Evolutionary conservation across 1,140 invertebrate species (phyloP).

Genomic region (Euwallacea similis): DNA sequence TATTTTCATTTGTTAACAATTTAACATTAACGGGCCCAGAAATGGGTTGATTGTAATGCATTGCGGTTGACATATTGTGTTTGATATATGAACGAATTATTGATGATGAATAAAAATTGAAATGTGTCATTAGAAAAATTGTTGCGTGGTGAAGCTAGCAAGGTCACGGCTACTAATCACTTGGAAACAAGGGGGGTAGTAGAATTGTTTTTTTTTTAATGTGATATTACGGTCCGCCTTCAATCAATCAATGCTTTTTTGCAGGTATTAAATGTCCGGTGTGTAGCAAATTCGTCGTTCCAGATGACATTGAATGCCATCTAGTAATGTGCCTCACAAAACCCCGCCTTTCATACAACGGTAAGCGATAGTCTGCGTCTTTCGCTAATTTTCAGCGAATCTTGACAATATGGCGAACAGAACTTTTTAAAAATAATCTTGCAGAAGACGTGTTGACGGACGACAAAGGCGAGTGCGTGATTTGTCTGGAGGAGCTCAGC

Average conservation of each 20-base stretch:
- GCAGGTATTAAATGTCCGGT: slow-evolving; percentile 96
- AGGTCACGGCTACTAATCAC: too few species aligned
- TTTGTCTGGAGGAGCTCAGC: slow-evolving; percentile 95
- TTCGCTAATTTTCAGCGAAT: background rate
- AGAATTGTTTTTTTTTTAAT: background rate
- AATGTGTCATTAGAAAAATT: slow-evolving; percentile 5
- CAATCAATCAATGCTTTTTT: slow-evolving; percentile 48
- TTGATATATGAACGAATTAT: too few species aligned
- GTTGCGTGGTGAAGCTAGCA: background rate
- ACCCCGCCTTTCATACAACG: slow-evolving; percentile 97
- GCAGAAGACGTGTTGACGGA: slow-evolving; percentile 95
- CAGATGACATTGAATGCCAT: slow-evolving; percentile 98
- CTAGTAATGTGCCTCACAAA: slow-evolving; percentile 99
- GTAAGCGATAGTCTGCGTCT: slow-evolving; percentile 60
- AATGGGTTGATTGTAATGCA: too few species aligned
- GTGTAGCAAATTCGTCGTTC: slow-evolving; percentile 95
- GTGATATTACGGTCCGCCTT: background rate
- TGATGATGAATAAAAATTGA: too few species aligned
- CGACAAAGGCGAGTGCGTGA: slow-evolving; percentile 96
- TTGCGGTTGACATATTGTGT: too few species aligned
- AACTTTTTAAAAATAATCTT: slow-evolving; percentile 47
- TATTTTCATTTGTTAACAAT: background rate
- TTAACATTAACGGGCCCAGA: background rate
- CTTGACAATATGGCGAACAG: background rate
- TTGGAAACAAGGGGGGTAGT: too few species aligned